Evolutionary conservation across 1,140 invertebrate species (phyloP).

Genomic region (Cephus cinctus): DNA sequence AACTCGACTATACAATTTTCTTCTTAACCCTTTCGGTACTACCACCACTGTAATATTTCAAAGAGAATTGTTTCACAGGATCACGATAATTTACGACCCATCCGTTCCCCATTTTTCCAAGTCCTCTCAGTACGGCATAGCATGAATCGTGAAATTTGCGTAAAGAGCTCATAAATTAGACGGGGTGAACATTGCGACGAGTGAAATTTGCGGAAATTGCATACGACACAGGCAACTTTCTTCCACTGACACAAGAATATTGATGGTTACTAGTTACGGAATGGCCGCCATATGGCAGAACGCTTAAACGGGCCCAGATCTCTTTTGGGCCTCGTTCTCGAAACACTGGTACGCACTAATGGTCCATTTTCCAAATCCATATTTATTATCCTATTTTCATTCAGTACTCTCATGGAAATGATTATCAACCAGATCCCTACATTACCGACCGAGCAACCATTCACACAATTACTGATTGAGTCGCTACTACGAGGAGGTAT

Average conservation of each 20-base stretch:
- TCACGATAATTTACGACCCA: slow-evolving; percentile 26
- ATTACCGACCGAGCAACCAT: no score
- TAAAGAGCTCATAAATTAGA: slow-evolving; percentile 38
- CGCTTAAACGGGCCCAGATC: no score
- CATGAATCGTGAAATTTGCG: slow-evolving; percentile 29
- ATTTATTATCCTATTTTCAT: neutral
- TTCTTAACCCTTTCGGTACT: slow-evolving; percentile 25
- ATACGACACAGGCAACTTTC: neutral
- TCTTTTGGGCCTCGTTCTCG: no score
- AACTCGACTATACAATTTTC: neutral
- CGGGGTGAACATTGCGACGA: neutral
- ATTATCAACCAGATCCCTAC: neutral
- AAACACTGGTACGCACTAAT: no score
- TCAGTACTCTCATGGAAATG: neutral
- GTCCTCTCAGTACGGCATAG: neutral
- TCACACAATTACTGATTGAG: no score
- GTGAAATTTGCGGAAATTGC: slow-evolving; percentile 27
- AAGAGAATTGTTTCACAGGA: slow-evolving; percentile 2
- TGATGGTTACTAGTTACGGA: neutral
- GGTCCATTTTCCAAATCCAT: neutral
- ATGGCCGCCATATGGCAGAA: slow-evolving; percentile 1
- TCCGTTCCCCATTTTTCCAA: neutral
- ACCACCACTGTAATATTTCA: slow-evolving; percentile 25
- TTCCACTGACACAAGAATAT: neutral
- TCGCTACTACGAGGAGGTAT: slow-evolving; percentile 6